Evolutionary conservation across 2,797 vertebrate genomes (phyloP).

Genomic region (Sebastes oblongus): DNA sequence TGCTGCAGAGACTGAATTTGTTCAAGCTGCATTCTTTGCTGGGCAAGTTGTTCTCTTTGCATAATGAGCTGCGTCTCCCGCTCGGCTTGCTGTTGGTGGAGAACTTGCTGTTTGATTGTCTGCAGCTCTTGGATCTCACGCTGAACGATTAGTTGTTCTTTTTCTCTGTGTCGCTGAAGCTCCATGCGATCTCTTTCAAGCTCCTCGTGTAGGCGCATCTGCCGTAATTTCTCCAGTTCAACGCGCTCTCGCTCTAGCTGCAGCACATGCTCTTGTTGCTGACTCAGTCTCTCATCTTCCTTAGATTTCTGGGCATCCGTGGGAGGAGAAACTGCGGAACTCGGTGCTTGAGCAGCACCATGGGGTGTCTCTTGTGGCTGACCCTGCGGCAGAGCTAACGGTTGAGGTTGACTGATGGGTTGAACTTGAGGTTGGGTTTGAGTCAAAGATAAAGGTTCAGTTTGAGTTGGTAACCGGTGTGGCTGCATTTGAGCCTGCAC

Average conservation of each 20-base stretch:
- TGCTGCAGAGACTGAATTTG: slow-evolving; percentile 98
- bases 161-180: slow-evolving; percentile 94
- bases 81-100: slow-evolving; percentile 97
- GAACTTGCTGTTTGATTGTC: slow-evolving; percentile 97
- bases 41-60: slow-evolving; percentile 97
- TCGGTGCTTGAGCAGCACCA: slow-evolving; percentile 44
- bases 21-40: slow-evolving; percentile 96
- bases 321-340: slow-evolving; percentile 70
- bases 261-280: slow-evolving; percentile 95
- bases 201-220: slow-evolving; percentile 94
- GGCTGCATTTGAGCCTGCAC: slow-evolving; percentile 68
- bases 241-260: slow-evolving; percentile 95
- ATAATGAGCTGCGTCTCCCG: slow-evolving; percentile 94
- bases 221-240: slow-evolving; percentile 95
- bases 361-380: slow-evolving; percentile 66
- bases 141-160: slow-evolving; percentile 96
- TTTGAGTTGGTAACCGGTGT: slow-evolving; percentile 75
- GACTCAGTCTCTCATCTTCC: slow-evolving; percentile 91
- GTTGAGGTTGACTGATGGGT: slow-evolving; percentile 63
- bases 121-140: slow-evolving; percentile 97
- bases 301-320: slow-evolving; percentile 83
- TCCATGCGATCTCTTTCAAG: slow-evolving; percentile 96
- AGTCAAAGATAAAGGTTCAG: slow-evolving; percentile 76
- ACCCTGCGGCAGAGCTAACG: slow-evolving; percentile 64
- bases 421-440: slow-evolving; percentile 73